phyloP scores from a whole-genome alignment of 1,140 invertebrate species.

The Drosophila lini region DNA sequence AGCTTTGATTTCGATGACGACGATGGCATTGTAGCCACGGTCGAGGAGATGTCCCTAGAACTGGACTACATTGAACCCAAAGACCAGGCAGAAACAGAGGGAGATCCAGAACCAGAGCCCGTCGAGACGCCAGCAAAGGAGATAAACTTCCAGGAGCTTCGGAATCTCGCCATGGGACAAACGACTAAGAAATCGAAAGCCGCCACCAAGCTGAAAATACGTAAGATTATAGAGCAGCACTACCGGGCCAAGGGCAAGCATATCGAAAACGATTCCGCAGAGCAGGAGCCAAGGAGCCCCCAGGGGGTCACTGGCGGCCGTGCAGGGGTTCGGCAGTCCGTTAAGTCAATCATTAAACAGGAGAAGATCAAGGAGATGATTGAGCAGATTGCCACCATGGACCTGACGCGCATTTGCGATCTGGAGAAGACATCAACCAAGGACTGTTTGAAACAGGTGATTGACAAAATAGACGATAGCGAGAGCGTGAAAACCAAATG shows the following conservation, averaged over 20 bases:
- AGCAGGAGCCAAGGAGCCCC: slow-evolving; percentile 35
- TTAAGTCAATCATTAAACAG: slow-evolving; percentile 85
- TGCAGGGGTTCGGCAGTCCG: slow-evolving; percentile 82
- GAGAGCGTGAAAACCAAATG: slow-evolving; percentile 50
- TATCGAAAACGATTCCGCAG: slow-evolving; percentile 72
- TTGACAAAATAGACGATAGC: slow-evolving; percentile 77
- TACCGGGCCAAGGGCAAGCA: slow-evolving; percentile 73
- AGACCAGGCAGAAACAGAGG: neutral
- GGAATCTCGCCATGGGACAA: slow-evolving; percentile 69
- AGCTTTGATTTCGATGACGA: slow-evolving; percentile 51
- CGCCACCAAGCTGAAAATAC: slow-evolving; percentile 69
- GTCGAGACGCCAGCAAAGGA: slow-evolving; percentile 56
- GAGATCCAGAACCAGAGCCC: slow-evolving; percentile 5
- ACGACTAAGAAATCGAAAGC: slow-evolving; percentile 62
- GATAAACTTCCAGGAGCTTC: slow-evolving; percentile 77
- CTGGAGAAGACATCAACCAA: slow-evolving; percentile 79
- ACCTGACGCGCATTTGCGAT: slow-evolving; percentile 79
- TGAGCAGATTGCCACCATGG: slow-evolving; percentile 82
- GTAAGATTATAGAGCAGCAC: slow-evolving; percentile 76
- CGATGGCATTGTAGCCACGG: slow-evolving; percentile 66
- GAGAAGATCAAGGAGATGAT: slow-evolving; percentile 85
- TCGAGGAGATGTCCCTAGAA: slow-evolving; percentile 63
- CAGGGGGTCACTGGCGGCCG: slow-evolving; percentile 23
- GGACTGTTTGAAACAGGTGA: slow-evolving; percentile 82
- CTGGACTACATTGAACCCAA: slow-evolving; percentile 25